phyloP scores from a whole-genome alignment of 2,113 vertebrate genomes.

The Pituophis catenifer region DNA sequence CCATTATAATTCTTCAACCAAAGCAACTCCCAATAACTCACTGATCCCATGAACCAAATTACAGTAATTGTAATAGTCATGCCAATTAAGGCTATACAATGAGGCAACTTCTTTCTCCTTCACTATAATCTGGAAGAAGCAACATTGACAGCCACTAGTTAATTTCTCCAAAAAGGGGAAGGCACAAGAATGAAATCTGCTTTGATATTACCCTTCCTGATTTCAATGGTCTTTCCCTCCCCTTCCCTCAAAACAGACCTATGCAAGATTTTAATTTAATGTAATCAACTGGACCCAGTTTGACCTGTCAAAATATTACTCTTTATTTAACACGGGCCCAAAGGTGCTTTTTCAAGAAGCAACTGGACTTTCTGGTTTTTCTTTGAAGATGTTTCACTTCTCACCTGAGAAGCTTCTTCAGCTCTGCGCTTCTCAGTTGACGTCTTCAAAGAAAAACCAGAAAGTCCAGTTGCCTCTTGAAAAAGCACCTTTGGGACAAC shows the following conservation, averaged over 20 bases:
- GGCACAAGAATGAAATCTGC: not conserved
- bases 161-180: not conserved
- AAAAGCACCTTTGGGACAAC: too few species aligned
- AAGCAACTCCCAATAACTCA: not conserved
- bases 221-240: not conserved
- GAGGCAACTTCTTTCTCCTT: not conserved
- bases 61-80: not conserved
- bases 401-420: too few species aligned
- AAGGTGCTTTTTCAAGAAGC: too few species aligned
- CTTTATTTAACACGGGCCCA: not conserved
- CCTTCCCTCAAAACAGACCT: not conserved
- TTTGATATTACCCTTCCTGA: not conserved
- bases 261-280: not conserved
- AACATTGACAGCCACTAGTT: not conserved
- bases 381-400: too few species aligned
- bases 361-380: too few species aligned
- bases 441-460: too few species aligned
- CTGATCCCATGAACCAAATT: slow-evolving; percentile 9
- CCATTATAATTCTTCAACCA: not conserved
- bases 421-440: too few species aligned
- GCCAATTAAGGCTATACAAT: not conserved
- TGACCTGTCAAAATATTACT: not conserved
- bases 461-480: too few species aligned
- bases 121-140: not conserved
- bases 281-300: not conserved